Base-by-base conservation (phyloP, 30 jellyfish, hydroid and myxozoan genomes). In the Chrysaora quinquecirrha region DNA sequence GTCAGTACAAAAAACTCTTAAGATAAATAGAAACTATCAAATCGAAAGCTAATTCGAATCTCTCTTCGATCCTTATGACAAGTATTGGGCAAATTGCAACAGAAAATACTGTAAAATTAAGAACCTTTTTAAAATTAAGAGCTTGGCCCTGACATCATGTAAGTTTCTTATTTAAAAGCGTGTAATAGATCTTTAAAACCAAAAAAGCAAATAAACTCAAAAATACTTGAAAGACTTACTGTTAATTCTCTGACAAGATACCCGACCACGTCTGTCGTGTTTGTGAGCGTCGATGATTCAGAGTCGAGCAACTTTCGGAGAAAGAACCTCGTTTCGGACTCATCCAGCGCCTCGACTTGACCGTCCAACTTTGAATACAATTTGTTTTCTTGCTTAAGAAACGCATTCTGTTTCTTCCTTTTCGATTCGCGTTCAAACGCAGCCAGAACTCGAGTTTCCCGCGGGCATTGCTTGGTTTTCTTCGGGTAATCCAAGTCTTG, bases 191-290 rank as follows among this genome's bases (percentile, higher is more conserved):
- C n/a, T n/a, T n/a, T n/a, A n/a, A n/a, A n/a, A n/a, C n/a, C n/a
- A n/a, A n/a, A n/a, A n/a, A n/a, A n/a, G n/a, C n/a, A n/a, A n/a
- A n/a, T n/a, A n/a, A n/a, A n/a, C n/a, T n/a, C n/a, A n/a, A n/a
- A n/a, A n/a, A n/a, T n/a, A n/a, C n/a, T n/a, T n/a, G n/a, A 35
- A 18, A 18, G 11, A 48, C 90, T 46, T 48, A 80, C 90, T 71
- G 90, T 80, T 25, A 80, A n/a, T 48, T 80, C 90, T 32, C 90
- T 48, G 4, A 70, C 82, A 14, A 80, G 77, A 33, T 34, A 80
- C 1, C 90, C 83, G 61, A 80, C 60, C 25, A 63, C 90, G 49
- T 80, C 90, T 2, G 23, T 1, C 0, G 84, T 47, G 56, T 52
- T 34, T 11, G 25, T 30, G 2, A 49, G 47, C 9, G 20, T 47